Base-by-base conservation (phyloP, 2,888 invertebrate species). In the Phaonia tiefii region DNA sequence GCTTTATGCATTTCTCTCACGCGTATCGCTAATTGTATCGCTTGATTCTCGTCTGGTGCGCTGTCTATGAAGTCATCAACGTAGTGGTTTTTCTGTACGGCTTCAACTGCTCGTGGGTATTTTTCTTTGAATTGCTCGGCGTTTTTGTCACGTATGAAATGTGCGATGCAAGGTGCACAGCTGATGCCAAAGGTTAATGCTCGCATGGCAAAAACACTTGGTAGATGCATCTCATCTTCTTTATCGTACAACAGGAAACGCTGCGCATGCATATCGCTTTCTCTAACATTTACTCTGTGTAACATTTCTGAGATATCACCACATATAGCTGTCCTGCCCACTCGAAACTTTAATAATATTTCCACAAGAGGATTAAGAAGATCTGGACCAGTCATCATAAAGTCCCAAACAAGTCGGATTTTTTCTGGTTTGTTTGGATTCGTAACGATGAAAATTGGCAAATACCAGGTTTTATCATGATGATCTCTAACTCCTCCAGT, bases 361-460 rank as follows among this genome's bases (percentile, higher is more conserved):
- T 63, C 54, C 11, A 75, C 60, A n/a, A 80, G 39, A 5, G 75
- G 37, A 11, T 13, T 65, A 4, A 79, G 17, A 15, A 69, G 31
- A 22, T 69, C 79, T 2, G 70, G 74, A 4, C 54, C 74, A 11
- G 42, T 56, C 44, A 74, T 17, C 11, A 79, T 11, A 31, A 66
- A 49, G 10, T 69, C 67, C n/a, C 75, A 75, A 4, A 72, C 20
- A n/a, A 77, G 37, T 7, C 72, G 26, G 13, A 26, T 26, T 49
- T 77, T 72, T 7, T 13, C 72, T 0, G 77, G 77, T 17, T 77
- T 77, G 10, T 77, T 77, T 44, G 46, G 58, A 44, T 75, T 44
- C 25, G 49, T 11, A 0, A 85, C 86, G 0, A 17, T 77, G 63
- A 80, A 86, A 84, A 46, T 85, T 1, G 86, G 86, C 10, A 86